Evolutionary conservation across 2,797 vertebrate genomes (phyloP).

Genomic region (Perodicticus potto): DNA sequence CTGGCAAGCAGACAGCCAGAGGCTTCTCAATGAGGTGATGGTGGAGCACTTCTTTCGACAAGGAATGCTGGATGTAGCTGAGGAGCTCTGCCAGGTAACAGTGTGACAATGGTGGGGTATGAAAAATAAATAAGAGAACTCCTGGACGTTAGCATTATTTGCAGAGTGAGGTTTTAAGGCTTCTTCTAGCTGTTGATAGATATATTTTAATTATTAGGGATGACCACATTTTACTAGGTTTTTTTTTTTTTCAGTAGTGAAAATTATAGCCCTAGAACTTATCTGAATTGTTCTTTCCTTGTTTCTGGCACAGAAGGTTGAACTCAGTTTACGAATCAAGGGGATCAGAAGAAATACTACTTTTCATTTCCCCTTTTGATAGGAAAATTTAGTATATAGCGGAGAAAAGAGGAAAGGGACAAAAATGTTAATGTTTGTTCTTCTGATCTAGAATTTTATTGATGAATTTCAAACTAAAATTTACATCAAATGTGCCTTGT

Average conservation of each 20-base stretch:
- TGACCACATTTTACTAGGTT: slow-evolving; percentile 47
- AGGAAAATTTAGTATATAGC: background rate
- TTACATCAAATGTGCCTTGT: background rate
- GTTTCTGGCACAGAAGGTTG: background rate
- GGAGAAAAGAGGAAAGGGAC: slow-evolving; percentile 3
- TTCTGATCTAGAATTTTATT: slow-evolving; percentile 32
- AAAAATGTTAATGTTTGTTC: background rate
- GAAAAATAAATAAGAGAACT: background rate
- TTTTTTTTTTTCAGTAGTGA: background rate
- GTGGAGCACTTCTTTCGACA: slow-evolving; percentile 93
- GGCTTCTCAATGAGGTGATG: slow-evolving; percentile 93
- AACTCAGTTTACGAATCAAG: background rate
- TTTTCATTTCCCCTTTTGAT: background rate
- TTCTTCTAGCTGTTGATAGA: background rate
- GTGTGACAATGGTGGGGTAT: background rate
- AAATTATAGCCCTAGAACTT: slow-evolving; percentile 41
- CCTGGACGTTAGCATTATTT: background rate
- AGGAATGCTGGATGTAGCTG: slow-evolving; percentile 92
- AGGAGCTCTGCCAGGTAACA: slow-evolving; percentile 92
- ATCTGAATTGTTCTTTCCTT: slow-evolving; percentile 8
- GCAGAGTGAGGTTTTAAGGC: background rate
- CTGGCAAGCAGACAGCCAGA: slow-evolving; percentile 92
- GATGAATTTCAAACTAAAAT: slow-evolving; percentile 61
- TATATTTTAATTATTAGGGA: background rate
- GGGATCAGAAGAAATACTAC: background rate